Evolutionary conservation across 1,140 invertebrate genomes (phyloP).

Genomic region (Limonius californicus): DNA sequence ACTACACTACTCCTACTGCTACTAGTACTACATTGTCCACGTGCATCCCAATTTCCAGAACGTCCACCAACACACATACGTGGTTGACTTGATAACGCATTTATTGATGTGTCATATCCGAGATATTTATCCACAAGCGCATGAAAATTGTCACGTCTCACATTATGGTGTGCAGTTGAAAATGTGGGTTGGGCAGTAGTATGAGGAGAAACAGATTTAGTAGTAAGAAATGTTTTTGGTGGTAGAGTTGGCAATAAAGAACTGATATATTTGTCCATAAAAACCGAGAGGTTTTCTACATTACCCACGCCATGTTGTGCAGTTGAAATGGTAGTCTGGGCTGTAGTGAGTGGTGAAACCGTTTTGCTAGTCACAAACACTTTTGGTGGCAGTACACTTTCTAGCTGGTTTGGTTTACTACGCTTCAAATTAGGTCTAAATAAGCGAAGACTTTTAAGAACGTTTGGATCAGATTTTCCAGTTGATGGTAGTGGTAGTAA

Average conservation of each 20-base stretch:
- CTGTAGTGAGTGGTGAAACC: neutral
- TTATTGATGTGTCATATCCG: no score
- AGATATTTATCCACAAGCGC: no score
- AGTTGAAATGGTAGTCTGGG: no score
- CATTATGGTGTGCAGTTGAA: no score
- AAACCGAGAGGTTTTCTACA: no score
- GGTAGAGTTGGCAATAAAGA: no score
- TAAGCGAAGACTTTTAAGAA: constrained; percentile 55
- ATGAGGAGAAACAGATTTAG: neutral
- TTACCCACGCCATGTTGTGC: no score
- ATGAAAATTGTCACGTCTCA: no score
- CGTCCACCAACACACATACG: neutral
- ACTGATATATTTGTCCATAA: no score
- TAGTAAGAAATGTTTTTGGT: neutral
- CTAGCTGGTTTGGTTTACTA: constrained; percentile 5
- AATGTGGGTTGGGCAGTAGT: no score
- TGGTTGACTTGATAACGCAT: neutral
- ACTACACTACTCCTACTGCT: neutral
- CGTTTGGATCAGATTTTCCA: constrained; percentile 51
- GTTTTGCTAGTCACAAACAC: neutral
- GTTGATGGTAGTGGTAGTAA: constrained; percentile 4
- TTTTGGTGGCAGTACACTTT: neutral
- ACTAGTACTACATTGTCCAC: neutral
- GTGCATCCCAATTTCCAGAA: neutral
- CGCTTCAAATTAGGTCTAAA: constrained; percentile 48